Conservation (phyloP, 2,888 invertebrate genomes). For the Aleiodes leptofemur region DNA sequence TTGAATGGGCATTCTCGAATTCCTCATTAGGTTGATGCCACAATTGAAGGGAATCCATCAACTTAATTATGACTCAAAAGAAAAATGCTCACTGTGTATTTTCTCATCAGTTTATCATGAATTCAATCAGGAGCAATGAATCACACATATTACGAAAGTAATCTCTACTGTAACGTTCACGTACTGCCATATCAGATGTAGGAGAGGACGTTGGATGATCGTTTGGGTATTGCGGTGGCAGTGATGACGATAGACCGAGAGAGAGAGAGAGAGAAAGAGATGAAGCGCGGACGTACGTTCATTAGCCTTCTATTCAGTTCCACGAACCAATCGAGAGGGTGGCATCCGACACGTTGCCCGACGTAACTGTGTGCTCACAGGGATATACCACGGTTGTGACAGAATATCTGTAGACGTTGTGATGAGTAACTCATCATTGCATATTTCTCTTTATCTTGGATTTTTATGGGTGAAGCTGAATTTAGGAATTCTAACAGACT, state of each 20-base stretch:
- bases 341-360: constrained; percentile 58
- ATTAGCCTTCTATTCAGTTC: constrained; percentile 74
- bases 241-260: constrained; percentile 54
- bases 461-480: neutral
- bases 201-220: constrained; percentile 31
- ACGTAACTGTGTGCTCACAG: constrained; percentile 17
- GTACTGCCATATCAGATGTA: constrained; percentile 41
- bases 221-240: constrained; percentile 55
- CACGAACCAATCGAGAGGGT: constrained; percentile 72
- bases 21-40: no score
- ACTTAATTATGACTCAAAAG: no score
- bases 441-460: neutral
- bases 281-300: constrained; percentile 68
- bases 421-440: neutral
- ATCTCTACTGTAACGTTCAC: neutral
- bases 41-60: no score
- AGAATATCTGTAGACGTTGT: neutral
- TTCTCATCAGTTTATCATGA: neutral
- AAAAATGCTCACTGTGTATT: no score
- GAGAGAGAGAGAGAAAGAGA: constrained; percentile 55
- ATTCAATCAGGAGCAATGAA: constrained; percentile 23
- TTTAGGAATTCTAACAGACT: no score
- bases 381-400: constrained; percentile 6
- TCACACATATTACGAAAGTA: constrained; percentile 11
- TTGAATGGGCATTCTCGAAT: no score